Evolutionary conservation across 2,888 invertebrate genomes (phyloP).

Genomic region (Linnaemya vulpina): DNA sequence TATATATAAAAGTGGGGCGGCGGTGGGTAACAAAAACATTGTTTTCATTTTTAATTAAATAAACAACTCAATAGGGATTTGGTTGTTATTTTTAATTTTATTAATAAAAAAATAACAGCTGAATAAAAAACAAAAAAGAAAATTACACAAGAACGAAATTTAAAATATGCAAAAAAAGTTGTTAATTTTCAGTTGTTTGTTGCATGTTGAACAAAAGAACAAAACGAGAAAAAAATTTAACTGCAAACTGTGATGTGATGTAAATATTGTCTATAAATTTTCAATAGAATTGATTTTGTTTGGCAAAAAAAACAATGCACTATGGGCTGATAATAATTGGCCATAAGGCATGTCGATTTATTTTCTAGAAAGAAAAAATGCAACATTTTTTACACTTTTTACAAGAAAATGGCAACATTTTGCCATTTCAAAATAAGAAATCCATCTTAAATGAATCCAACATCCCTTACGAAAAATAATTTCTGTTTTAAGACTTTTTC

Average conservation of each 20-base stretch:
- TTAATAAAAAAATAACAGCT: conserved; percentile 14
- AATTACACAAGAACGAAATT: conserved; percentile 6
- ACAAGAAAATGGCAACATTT: no score
- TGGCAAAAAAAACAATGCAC: neutral
- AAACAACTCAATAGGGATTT: conserved; percentile 72
- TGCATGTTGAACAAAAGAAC: conserved; percentile 47
- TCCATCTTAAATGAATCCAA: no score
- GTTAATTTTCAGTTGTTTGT: conserved; percentile 48
- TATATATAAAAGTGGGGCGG: conserved; percentile 17
- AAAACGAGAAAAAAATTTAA: neutral
- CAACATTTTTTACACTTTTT: no score
- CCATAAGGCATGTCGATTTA: no score
- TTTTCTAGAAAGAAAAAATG: no score
- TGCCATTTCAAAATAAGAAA: no score
- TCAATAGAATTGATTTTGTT: neutral
- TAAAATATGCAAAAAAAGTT: conserved; percentile 6
- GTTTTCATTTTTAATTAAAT: conserved; percentile 74
- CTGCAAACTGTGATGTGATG: conserved; percentile 46
- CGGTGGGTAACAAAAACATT: conserved; percentile 63
- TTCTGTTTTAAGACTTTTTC: no score
- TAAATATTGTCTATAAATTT: conserved; percentile 49
- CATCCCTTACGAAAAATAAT: no score
- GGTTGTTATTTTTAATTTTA: conserved; percentile 30
- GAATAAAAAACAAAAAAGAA: conserved; percentile 25
- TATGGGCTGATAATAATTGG: neutral